Base-by-base conservation (phyloP, 2,888 invertebrate species). In the Orthonychiurus folsomi region DNA sequence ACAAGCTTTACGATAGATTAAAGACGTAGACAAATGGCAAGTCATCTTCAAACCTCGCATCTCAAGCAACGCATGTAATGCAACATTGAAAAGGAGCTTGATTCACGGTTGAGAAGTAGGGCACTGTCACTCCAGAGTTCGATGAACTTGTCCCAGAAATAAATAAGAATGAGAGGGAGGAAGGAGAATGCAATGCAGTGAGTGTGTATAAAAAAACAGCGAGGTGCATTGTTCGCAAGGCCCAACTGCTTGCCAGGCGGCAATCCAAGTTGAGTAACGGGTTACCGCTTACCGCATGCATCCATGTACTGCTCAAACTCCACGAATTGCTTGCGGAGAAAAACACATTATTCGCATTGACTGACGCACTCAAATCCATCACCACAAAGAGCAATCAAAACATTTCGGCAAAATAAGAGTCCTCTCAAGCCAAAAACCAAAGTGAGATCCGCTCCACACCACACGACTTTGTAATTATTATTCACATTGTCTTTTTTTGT, bases 101-200 rank as follows among this genome's bases (percentile, higher is more conserved):
- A n/a, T 37, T 37, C 37, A 37, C 37, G 37, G 37, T 37, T 37
- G 37, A 37, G 15, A 37, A 37, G 37, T 37, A 15, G 37, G 37
- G 37, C 37, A 37, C 37, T 37, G 37, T 37, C 37, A 37, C 37
- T 37, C 37, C 5, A 37, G 52, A 52, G 52, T 52, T 52, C 52
- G 52, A 12, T 52, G 52, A 52, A 52, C 52, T 52, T 52, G 52
- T 9, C 52, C 52, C 24, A 52, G 9, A 52, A 52, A 52, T 52
- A 23, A 20, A 23, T 12, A 12, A 52, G 20, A 37, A 37, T 37
- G 37, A 37, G 37, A 37, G 37, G 37, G 37, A 37, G 37, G 37
- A 37, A 37, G 37, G 37, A 15, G 15, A 5, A 37, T 9, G 15
- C 5, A 37, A 37, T 15, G 37, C 37, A 37, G 37, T 5, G 37